These are phyloP conservation scores for Sebastiscus albofasciatus DNA, from an alignment of 2,797 vertebrate genomes.

Conservation along the genomic window DNA sequence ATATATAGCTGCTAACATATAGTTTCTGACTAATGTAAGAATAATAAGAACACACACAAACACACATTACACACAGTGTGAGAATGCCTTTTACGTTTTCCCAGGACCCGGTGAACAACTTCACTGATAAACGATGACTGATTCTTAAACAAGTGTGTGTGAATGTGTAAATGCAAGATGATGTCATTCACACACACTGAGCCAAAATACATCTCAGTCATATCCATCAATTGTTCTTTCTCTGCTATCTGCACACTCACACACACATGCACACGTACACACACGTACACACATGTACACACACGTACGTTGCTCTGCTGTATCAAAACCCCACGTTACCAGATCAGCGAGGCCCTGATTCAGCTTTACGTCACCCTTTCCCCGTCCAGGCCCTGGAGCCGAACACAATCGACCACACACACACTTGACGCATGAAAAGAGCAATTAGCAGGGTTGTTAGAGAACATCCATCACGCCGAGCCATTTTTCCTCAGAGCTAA, in stretches of 20 bases:
- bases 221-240: slow-evolving; percentile 81
- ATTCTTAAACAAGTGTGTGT: slow-evolving; percentile 29
- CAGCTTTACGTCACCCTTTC: slow-evolving; percentile 78
- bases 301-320: background rate
- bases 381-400: slow-evolving; percentile 40
- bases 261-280: background rate
- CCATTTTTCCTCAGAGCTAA: slow-evolving; percentile 29
- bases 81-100: slow-evolving; percentile 26
- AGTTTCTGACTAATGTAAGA: background rate
- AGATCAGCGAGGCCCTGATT: slow-evolving; percentile 44
- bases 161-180: slow-evolving; percentile 34
- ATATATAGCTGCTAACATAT: background rate
- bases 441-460: slow-evolving; percentile 43
- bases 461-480: slow-evolving; percentile 53
- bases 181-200: slow-evolving; percentile 66
- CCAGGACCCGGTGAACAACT: slow-evolving; percentile 38
- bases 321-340: slow-evolving; percentile 38
- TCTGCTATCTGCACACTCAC: slow-evolving; percentile 15
- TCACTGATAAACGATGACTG: slow-evolving; percentile 53
- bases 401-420: slow-evolving; percentile 8
- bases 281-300: slow-evolving; percentile 3
- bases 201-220: slow-evolving; percentile 78
- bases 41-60: slow-evolving; percentile 1
- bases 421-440: background rate
- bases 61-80: background rate